Base-by-base conservation (phyloP, 2,797 vertebrate genomes). In the Rachycentron canadum region DNA sequence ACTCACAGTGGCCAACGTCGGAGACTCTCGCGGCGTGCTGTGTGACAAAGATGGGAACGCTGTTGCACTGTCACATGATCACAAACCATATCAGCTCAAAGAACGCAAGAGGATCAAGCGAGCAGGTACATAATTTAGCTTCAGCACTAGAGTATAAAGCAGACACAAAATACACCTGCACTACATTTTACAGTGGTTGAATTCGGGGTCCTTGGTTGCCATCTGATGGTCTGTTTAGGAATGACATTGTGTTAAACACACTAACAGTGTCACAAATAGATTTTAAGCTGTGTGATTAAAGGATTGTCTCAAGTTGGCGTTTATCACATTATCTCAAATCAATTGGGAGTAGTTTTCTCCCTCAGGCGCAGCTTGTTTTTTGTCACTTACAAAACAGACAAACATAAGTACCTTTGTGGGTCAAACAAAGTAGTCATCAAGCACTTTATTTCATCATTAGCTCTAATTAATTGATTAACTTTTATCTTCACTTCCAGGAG, bases 91-190 rank as follows among this genome's bases (percentile, higher is more conserved):
- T 91, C 98, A 99, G 84, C 95, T 99, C 76, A 99, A 99, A 87
- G 98, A 99, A 81, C 96, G 98, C 89, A 99, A 99, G 93, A 95
- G 98, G 92, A 99, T 99, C 90, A 99, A 99, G 90, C 96, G 97
- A 86, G 98, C 98, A 50, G 98, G 98, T 99, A 92, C 91, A 93
- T 47, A 23, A 71, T 23, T 43, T 23, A 43, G 17, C 30, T 47
- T 36, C 30, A 52, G 16, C 1, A 28, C 13, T 8, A 2, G 17
- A 9, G 21, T 23, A 12, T 26, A 8, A 36, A 45, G 7, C 28
- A 13, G 7, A 28, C 9, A 6, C 4, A 10, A 19, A 19, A 10
- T 52, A 14, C 1, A 43, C 34, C 64, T 71, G 45, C 13, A 14
- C 36, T 57, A 4, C 14, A 8, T 28, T 5, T 47, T 5, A 4